Base-by-base conservation (phyloP, 2,113 vertebrate species). In the Lanius collurio region DNA sequence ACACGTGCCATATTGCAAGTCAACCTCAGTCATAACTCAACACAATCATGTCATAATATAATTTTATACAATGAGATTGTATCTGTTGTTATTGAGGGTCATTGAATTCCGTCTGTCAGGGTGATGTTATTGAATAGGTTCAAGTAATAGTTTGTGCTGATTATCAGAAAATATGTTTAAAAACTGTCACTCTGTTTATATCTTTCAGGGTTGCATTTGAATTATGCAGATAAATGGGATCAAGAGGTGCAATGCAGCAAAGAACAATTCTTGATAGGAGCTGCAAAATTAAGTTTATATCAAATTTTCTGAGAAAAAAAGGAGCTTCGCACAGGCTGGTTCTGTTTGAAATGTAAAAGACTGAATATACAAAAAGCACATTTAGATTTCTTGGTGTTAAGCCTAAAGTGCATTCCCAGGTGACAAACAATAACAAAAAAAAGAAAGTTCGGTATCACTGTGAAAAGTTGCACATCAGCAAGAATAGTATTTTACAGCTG, bases 111-210 rank as follows among this genome's bases (percentile, higher is more conserved):
- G 56, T 94, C 83, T 96, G 87, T 53, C 95, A 79, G 53, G 76
- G 94, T 93, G 93, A 85, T 79, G 75, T 68, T 90, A 75, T 53
- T 87, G 77, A 89, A 94, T 79, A 70, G 65, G 78, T 76, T 92
- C 80, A 91, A 95, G 71, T 81, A 95, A 85, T 91, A 95, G 81
- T 93, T 94, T 86, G 62, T 82, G 83, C 89, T 94, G 95, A 95
- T 96, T 92, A 95, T 91, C 77, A 70, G 71, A 89, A 91, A 89
- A 50, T 70, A 76, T 90, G 64, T 87, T 93, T 69, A 86, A 92
- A 77, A 96, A 76, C 86, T 96, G 87, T 88, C 83, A 80, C 85
- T 94, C 9, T 77, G 56, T 90, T 96, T 94, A 76, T 78, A 83
- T 85, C 90, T 77, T 90, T 90, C 87, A 87, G 74, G 80, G 59